Base-by-base conservation (phyloP, 1,140 invertebrate genomes). In the Oncopeltus fasciatus region DNA sequence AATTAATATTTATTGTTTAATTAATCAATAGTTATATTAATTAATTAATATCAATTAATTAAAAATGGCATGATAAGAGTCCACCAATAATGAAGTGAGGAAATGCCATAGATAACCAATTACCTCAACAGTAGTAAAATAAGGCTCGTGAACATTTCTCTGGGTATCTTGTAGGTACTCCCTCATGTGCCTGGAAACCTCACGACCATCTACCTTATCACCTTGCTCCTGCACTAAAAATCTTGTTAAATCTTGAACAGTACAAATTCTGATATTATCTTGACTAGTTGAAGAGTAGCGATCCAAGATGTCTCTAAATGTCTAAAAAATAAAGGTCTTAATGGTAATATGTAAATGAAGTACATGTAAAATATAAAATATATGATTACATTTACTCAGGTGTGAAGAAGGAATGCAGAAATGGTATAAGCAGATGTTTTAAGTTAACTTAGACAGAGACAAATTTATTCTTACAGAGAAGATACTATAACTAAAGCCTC, bases 221-320 rank as follows among this genome's bases (percentile, higher is more conserved):
- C 86, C 81, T 73, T 95, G 92, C 73, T 95, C 88, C 20, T 80
- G 74, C 0, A 80, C 66, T 9, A 95, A 72, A 73, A 96, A 96
- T 46, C 74, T 79, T 72, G 89, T 82, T 68, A 95, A 87, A 67
- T 92, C 87, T 66, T 83, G 78, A 0, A 90, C 73, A 0, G 78
- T 83, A n/a, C 95, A 81, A 5, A 74, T 82, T 56, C 80, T 78
- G 2, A 75, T 74, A 68, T 82, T 82, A 49, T 79, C 74, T 51
- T 59, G 44, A 18, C 28, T 20, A 28, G 49, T 43, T 2, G 60
- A 47, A 16, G 81, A 87, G 76, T 87, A 89, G 24, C 69, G 2
- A 24, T 79, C 78, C 72, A 84, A 83, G 65, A 77, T 73, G 62
- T 82, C 80, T 44, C 74, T 70, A 26, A 82, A 75, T 70, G 77